Evolutionary conservation across 2,797 vertebrate species (phyloP), one percentile per base, ranked within the genome.

Genomic region (Spinus pinus): DNA sequence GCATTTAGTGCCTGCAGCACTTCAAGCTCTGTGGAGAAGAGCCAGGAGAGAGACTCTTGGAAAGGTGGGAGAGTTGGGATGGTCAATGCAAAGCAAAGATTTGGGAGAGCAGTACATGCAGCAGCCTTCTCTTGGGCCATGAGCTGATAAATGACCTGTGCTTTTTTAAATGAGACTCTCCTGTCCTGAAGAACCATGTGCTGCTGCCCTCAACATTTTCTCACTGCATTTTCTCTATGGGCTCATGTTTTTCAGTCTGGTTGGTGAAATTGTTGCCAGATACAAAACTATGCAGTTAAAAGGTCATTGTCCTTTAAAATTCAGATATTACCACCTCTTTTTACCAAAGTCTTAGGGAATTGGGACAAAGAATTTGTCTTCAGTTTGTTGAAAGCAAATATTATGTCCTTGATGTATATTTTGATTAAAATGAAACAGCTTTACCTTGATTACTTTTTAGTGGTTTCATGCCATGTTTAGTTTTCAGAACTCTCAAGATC

Each of bases 361-460:
- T 53, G 42, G 14, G 50, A 44, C 4, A 31, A 77, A 92, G 64
- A 19, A 67, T 67, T 92, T 80, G 20, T 64, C 81, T 8, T 93
- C 51, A 2, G 18, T 92, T 75, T 19, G 27, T 62, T 81, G 88
- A 85, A 86, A 86, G 24, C 64, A 72, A 78, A 44, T 64, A 73
- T 60, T 88, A 93, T 73, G 67, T 50, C 58, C 66, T 89, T 49
- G 84, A 84, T 67, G 12, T 84, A 51, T 66, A 62, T 67, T 94
- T 96, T 69, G 39, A 51, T 89, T 95, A 74, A 93, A 94, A 91
- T 84, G 25, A 80, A 82, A 62, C 46, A 77, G 51, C 60, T 89
- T 95, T 81, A 91, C 42, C 47, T 70, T 81, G 72, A 87, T 61
- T 62, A 81, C 90, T 83, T 89, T 88, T 49, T 44, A 21, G 19